These are phyloP conservation scores for Arvicanthis niloticus DNA, from an alignment of 2,113 vertebrate species.

Conservation along the genomic window DNA sequence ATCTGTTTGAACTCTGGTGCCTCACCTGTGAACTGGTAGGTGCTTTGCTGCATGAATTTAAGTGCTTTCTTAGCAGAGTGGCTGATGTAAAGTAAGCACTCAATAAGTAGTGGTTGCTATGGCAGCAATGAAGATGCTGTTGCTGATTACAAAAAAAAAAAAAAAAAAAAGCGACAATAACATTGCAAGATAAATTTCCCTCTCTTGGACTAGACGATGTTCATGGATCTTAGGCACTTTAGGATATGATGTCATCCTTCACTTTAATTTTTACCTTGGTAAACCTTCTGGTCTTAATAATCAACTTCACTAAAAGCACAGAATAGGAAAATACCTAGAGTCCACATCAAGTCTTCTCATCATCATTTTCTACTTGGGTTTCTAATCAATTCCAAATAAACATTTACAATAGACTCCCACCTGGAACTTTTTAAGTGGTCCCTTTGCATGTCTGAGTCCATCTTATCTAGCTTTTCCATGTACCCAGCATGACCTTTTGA, in stretches of 20 bases:
- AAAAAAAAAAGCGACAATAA: neutral
- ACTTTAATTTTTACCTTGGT: neutral
- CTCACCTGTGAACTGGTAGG: neutral
- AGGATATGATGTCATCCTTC: neutral
- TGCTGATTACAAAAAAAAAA: neutral
- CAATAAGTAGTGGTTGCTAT: neutral
- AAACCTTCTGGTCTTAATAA: neutral
- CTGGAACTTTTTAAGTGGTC: neutral
- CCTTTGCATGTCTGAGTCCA: neutral
- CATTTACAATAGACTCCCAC: neutral
- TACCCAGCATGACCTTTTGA: too few species aligned
- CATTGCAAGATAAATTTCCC: neutral
- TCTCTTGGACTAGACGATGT: neutral
- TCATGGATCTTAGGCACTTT: neutral
- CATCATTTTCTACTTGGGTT: neutral
- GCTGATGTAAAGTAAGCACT: neutral
- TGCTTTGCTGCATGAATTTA: neutral
- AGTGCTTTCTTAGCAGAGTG: neutral
- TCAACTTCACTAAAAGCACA: neutral
- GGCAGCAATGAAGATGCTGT: neutral
- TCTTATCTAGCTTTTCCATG: neutral
- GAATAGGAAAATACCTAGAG: neutral
- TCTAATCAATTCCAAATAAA: neutral
- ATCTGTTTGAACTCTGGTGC: neutral
- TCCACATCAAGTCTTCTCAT: neutral